Conservation (phyloP, 2,888 invertebrate genomes). For the Nemoura dubitans region DNA sequence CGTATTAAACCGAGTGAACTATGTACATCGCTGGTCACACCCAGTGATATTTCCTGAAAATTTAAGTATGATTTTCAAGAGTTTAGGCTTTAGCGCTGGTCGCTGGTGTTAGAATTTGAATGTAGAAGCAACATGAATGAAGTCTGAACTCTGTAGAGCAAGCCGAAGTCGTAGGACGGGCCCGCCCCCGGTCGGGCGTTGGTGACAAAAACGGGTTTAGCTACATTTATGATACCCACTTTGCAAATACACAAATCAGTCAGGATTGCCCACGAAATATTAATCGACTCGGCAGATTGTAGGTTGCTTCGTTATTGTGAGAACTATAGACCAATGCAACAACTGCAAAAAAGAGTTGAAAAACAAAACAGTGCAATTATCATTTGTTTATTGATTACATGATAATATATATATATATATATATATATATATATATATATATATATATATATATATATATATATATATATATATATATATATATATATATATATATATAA, state of each 20-base stretch:
- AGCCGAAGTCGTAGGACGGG: not conserved
- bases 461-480: too few species aligned
- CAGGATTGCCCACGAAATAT: not conserved
- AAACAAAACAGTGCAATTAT: too few species aligned
- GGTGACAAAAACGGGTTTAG: conserved; percentile 3
- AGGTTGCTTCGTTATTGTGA: too few species aligned
- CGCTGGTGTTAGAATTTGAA: not conserved
- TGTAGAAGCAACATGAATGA: not conserved
- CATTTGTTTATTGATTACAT: too few species aligned
- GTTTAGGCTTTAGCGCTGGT: not conserved
- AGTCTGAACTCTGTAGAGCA: not conserved
- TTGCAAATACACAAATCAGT: not conserved
- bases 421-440: too few species aligned
- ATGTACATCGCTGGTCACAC: not conserved
- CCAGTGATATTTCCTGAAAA: not conserved
- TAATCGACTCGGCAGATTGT: too few species aligned
- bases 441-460: too few species aligned
- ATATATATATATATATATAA: too few species aligned
- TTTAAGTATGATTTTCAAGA: not conserved
- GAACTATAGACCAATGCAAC: too few species aligned
- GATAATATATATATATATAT: too few species aligned
- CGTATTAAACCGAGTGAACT: not conserved
- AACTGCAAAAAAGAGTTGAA: too few species aligned
- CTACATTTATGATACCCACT: not conserved
- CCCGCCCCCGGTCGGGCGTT: not conserved